Conservation (phyloP, 2,113 vertebrate genomes). For the Leucoraja erinaceus region DNA sequence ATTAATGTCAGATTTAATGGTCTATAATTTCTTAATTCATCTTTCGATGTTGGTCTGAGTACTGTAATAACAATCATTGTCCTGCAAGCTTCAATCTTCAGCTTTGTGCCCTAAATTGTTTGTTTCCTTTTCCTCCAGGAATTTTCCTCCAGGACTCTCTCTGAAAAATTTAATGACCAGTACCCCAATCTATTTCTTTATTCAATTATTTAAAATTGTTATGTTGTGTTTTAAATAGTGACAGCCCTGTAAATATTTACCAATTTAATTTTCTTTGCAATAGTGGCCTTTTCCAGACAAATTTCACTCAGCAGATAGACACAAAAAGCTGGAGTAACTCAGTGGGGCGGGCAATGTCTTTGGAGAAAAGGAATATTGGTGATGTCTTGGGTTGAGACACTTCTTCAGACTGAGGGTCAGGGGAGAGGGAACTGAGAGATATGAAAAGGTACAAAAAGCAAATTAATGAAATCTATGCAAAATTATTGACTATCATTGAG, state of each 20-base stretch:
- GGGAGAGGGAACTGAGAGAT: no score
- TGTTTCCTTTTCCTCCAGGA: neutral
- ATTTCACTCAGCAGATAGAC: neutral
- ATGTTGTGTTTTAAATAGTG: neutral
- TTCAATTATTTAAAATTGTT: neutral
- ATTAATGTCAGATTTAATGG: neutral
- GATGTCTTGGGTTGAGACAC: no score
- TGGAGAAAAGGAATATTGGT: no score
- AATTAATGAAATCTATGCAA: no score
- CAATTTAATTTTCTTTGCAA: neutral
- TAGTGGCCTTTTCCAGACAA: neutral
- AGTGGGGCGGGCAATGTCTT: no score
- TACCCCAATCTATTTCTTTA: neutral
- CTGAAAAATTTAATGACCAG: neutral
- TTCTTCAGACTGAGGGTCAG: no score
- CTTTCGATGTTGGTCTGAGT: neutral
- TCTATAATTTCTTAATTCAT: conserved; percentile 9
- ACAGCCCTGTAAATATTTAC: neutral
- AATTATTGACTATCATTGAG: no score
- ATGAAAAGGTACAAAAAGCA: no score
- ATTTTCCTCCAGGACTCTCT: neutral
- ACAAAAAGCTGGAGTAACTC: no score
- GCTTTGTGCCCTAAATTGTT: neutral
- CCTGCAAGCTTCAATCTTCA: neutral
- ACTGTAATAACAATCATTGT: neutral